Conservation (phyloP, 1,140 invertebrate species). For the Argopecten irradians region DNA sequence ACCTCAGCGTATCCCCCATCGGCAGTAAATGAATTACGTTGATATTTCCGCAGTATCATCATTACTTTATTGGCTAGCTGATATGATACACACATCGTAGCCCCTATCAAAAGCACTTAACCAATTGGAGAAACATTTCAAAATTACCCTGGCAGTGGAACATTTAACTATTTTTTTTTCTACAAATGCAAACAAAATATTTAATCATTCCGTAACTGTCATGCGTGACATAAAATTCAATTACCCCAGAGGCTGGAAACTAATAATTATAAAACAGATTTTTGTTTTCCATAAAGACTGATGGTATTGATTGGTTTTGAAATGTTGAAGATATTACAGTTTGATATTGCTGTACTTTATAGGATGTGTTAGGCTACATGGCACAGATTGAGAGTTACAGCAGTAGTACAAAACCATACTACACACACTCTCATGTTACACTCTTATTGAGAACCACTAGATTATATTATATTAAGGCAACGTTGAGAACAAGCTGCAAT, state of each 20-base stretch:
- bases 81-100: not conserved
- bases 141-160: conserved; percentile 8
- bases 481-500: no score
- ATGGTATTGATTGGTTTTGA: not conserved
- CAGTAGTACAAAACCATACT: no score
- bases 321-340: not conserved
- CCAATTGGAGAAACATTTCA: not conserved
- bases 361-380: not conserved
- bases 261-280: conserved; percentile 13
- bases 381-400: not conserved
- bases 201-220: conserved; percentile 12
- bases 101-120: not conserved
- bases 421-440: no score
- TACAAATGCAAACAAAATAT: conserved; percentile 16
- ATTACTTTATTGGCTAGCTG: conserved; percentile 16
- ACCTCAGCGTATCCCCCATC: not conserved
- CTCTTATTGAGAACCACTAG: not conserved
- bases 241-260: conserved; percentile 1
- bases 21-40: not conserved
- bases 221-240: not conserved
- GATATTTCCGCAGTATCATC: not conserved
- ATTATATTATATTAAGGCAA: no score
- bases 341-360: not conserved
- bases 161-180: not conserved
- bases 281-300: conserved; percentile 17